These are phyloP conservation scores for Alethe diademata DNA, from an alignment of 2,113 vertebrate species.

Conservation along the genomic window DNA sequence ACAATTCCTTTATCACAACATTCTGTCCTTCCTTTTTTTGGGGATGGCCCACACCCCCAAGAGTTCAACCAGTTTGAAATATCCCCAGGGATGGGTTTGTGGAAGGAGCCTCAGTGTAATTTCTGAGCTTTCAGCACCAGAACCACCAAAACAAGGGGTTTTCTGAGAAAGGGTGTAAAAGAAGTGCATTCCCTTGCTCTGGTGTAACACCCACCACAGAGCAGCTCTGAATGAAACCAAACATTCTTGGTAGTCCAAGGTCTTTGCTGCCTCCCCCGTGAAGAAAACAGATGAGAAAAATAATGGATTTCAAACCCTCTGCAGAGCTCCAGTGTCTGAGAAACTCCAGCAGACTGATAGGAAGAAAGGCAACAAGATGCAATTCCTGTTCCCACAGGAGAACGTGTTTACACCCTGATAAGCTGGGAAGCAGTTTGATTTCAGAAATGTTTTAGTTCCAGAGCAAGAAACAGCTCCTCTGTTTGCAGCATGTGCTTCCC, in stretches of 20 bases:
- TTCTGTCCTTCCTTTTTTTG: background rate
- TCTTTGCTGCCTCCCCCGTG: background rate
- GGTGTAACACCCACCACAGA: background rate
- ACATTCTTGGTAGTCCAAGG: background rate
- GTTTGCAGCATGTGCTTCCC: background rate
- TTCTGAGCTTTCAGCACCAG: background rate
- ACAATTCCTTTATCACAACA: background rate
- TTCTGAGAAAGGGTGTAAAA: background rate
- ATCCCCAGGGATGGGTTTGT: background rate
- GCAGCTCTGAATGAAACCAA: background rate
- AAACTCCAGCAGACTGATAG: background rate
- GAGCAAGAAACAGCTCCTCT: background rate
- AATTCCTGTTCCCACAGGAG: background rate
- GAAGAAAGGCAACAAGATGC: background rate
- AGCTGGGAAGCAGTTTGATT: background rate
- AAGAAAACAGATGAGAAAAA: background rate
- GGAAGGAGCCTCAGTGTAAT: rapidly evolving
- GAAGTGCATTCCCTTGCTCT: background rate
- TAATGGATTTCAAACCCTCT: background rate
- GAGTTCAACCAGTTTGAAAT: background rate
- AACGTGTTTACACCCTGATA: background rate
- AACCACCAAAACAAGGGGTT: background rate
- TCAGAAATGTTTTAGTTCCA: background rate
- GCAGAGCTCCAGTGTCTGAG: background rate
- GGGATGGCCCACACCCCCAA: too few relatives aligned